Evolutionary conservation across 2,888 invertebrate genomes (phyloP).

Genomic region (Apodemia hepburni): DNA sequence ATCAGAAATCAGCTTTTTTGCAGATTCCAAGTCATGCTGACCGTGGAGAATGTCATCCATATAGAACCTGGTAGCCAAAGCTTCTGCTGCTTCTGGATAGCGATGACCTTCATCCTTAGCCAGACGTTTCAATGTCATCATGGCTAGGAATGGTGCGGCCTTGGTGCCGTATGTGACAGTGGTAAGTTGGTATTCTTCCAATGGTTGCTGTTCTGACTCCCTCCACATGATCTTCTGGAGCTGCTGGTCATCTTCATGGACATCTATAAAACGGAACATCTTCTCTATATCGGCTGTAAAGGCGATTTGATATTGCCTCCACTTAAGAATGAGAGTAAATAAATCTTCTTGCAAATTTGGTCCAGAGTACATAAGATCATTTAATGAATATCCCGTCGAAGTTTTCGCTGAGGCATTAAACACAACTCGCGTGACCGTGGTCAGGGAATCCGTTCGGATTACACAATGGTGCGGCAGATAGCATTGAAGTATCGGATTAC

Average conservation of each 20-base stretch:
- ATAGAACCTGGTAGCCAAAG: background rate
- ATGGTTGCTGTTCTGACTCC: constrained; percentile 4
- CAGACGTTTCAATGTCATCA: constrained; percentile 32
- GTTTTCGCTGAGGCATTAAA: constrained; percentile 20
- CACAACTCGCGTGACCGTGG: constrained; percentile 19
- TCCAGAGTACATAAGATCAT: constrained; percentile 16
- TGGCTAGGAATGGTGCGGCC: constrained; percentile 29
- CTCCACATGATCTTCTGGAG: constrained; percentile 5
- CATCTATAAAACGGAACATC: background rate
- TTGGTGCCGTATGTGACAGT: constrained; percentile 29
- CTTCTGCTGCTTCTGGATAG: constrained; percentile 20
- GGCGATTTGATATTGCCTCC: constrained; percentile 16
- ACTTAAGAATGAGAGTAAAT: constrained; percentile 3
- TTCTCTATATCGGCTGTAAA: constrained; percentile 11
- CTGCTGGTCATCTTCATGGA: constrained; percentile 13
- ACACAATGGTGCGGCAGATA: constrained; percentile 21
- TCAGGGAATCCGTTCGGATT: constrained; percentile 14
- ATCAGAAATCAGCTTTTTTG: background rate
- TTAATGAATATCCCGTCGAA: constrained; percentile 15
- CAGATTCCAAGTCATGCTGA: too few species aligned
- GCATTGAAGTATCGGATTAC: constrained; percentile 18
- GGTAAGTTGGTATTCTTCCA: constrained; percentile 12
- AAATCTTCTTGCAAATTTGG: constrained; percentile 16
- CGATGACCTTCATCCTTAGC: constrained; percentile 26
- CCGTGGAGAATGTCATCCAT: too few species aligned